phyloP scores from a whole-genome alignment of 2,113 vertebrate species.

The Cyanocitta stelleri region DNA sequence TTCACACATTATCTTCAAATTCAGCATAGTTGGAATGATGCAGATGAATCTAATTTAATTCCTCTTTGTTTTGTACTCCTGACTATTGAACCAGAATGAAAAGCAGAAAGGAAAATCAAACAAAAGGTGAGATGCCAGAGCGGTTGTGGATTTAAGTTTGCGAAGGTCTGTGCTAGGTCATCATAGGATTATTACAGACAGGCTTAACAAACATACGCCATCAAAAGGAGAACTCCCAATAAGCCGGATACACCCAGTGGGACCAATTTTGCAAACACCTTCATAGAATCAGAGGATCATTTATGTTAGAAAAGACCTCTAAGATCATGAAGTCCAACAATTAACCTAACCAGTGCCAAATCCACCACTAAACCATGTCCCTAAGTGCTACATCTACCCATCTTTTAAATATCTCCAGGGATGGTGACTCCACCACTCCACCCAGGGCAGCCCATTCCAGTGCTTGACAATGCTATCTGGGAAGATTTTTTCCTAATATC shows the following conservation, averaged over 20 bases:
- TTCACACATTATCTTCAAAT: not conserved
- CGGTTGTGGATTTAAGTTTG: not conserved
- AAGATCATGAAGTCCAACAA: not conserved
- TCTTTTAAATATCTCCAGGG: not conserved
- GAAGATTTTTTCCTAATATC: not conserved
- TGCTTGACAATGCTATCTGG: not conserved
- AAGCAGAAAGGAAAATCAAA: conserved; percentile 10
- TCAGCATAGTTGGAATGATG: not conserved
- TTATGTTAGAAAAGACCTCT: not conserved
- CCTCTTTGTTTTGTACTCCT: not conserved
- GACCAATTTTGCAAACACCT: not conserved
- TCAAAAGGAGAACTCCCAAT: not conserved
- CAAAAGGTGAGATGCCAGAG: not conserved
- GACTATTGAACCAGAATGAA: not conserved
- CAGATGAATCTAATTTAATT: conserved; percentile 17
- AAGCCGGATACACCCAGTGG: not conserved
- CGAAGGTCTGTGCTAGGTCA: not conserved
- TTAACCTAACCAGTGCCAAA: not conserved
- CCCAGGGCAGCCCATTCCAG: not conserved
- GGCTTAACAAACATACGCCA: not conserved
- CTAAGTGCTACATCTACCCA: accelerated
- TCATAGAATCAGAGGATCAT: not conserved
- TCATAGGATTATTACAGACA: not conserved
- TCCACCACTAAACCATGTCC: not conserved
- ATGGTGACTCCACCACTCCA: not conserved